Evolutionary conservation across 2,888 invertebrate species (phyloP), one percentile per base, ranked within the genome.

Genomic region (Cheiracanthium punctorium): DNA sequence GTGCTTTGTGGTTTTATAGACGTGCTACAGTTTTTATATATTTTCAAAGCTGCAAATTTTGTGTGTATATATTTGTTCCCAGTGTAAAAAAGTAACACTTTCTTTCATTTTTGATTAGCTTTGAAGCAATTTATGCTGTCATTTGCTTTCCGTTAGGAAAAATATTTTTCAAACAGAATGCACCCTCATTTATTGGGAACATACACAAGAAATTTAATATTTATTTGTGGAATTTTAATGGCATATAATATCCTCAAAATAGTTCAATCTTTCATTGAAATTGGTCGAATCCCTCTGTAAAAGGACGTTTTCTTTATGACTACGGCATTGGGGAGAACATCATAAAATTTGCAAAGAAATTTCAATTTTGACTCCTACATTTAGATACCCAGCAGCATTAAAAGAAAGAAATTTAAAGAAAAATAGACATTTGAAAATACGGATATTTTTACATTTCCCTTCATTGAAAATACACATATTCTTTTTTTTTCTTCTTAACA

Each of bases 101-200:
- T 75, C 73, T 74, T 81, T 81, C 37, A 75, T 52, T 58, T 70
- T 75, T 75, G 75, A 82, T 82, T 82, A 71, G 75, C 58, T 37
- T 70, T 32, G 30, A 43, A 82, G 75, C 52, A 75, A 82, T 82
- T 70, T 75, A 70, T 75, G 43, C 58, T 58, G 33, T 52, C 82
- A 82, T 81, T 81, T 69, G 69, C 74, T 33, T n/a, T 14, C 32
- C 30, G 82, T 70, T 82, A 74, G 75, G 75, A 82, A 82, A 82
- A 82, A 70, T 71, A 70, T 64, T 24, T 30, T 41, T 74, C 14
- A 33, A 32, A 20, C 28, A 64, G 10, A 37, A 28, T 71, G 24
- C 28, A 30, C 17, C 37, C 65, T 43, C 20, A 64, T 37, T 37
- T 37, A 37, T 37, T 37, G n/a, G n/a, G 28, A n/a, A 33, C 29